phyloP scores from a whole-genome alignment of 2,888 invertebrate species.

The Desoria tigrina region DNA sequence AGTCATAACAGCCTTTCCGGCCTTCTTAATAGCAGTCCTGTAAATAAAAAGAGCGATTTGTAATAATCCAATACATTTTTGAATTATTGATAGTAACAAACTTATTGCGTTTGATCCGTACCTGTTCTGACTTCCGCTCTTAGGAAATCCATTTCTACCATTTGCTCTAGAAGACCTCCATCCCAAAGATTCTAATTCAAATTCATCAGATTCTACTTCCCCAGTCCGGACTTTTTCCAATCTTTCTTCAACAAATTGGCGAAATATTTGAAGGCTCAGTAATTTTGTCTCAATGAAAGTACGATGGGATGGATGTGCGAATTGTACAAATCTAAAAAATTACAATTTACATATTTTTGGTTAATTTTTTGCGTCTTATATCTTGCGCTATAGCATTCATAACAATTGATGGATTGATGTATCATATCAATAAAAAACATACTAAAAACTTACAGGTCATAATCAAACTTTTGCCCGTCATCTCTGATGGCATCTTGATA shows the following conservation, averaged over 20 bases:
- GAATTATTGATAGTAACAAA: no score
- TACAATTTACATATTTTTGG: slow-evolving; percentile 73
- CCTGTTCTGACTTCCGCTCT: slow-evolving; percentile 51
- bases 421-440: slow-evolving; percentile 1
- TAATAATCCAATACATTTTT: slow-evolving; percentile 4
- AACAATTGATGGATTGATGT: not conserved
- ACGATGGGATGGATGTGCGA: slow-evolving; percentile 79
- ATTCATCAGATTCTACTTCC: slow-evolving; percentile 88
- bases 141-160: slow-evolving; percentile 45
- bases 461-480: slow-evolving; percentile 46
- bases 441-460: slow-evolving; percentile 44
- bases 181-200: slow-evolving; percentile 80
- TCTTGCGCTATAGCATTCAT: not conserved
- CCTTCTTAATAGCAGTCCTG: slow-evolving; percentile 51
- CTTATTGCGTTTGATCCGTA: slow-evolving; percentile 24
- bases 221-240: slow-evolving; percentile 90
- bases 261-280: slow-evolving; percentile 90
- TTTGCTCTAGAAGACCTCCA: slow-evolving; percentile 50
- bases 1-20: slow-evolving; percentile 53
- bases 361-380: slow-evolving; percentile 59
- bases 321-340: slow-evolving; percentile 83
- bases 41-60: slow-evolving; percentile 16
- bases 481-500: slow-evolving; percentile 83
- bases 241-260: slow-evolving; percentile 92
- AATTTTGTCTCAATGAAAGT: slow-evolving; percentile 81